These are phyloP conservation scores for Trochalopteron elliotii DNA, from an alignment of 2,113 vertebrate genomes.

Conservation along the genomic window DNA sequence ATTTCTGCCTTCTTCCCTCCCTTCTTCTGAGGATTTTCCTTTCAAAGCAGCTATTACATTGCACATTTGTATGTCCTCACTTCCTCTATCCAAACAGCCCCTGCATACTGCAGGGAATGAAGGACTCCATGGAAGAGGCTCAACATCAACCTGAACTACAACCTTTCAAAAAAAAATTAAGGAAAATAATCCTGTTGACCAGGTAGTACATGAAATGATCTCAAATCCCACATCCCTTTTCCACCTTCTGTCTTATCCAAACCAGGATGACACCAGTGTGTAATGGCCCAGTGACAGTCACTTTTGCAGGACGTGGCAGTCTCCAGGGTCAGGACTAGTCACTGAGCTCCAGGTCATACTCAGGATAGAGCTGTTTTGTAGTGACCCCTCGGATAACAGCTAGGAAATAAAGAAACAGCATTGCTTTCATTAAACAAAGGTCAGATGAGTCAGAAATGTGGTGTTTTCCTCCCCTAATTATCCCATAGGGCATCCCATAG, in stretches of 20 bases:
- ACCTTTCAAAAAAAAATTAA: neutral
- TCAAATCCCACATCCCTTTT: neutral
- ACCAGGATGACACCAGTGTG: neutral
- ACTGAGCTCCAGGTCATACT: conserved; percentile 86
- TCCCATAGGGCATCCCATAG: neutral
- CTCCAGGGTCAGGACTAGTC: conserved; percentile 71
- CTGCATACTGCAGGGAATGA: neutral
- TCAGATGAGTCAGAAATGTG: neutral
- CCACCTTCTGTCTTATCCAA: neutral
- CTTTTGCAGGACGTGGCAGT: neutral
- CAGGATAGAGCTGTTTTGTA: conserved; percentile 88
- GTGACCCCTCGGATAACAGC: conserved; percentile 88
- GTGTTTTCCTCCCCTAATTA: neutral
- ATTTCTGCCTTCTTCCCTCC: neutral
- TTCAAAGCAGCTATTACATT: neutral
- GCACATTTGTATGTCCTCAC: neutral
- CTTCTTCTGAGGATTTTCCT: neutral
- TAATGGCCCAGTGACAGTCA: neutral
- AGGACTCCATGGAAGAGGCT: neutral
- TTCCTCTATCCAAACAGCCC: neutral
- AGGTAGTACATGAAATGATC: neutral
- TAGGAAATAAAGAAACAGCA: conserved; percentile 50
- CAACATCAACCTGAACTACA: neutral
- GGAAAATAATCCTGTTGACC: neutral
- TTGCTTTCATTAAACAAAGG: neutral